Conservation (phyloP, 2,113 vertebrate genomes). For the Corapipo altera region DNA sequence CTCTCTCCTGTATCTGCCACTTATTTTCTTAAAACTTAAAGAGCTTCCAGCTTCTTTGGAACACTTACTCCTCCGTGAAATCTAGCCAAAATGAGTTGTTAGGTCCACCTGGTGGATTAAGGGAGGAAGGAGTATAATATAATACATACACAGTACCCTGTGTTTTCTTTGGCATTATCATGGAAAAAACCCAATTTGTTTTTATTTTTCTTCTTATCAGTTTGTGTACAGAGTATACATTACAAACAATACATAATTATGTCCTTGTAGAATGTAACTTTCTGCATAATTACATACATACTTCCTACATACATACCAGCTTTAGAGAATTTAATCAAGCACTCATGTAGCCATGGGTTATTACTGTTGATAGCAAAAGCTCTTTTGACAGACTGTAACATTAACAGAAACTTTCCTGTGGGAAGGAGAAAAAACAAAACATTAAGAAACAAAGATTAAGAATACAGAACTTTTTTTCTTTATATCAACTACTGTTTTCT, state of each 20-base stretch:
- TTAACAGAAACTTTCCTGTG: slow-evolving; percentile 80
- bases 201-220: neutral
- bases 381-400: slow-evolving; percentile 82
- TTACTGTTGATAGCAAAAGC: slow-evolving; percentile 79
- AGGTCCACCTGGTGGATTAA: neutral
- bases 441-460: neutral
- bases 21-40: neutral
- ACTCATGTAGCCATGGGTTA: slow-evolving; percentile 81
- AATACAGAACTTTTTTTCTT: neutral
- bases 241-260: neutral
- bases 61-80: neutral
- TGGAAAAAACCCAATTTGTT: accelerated
- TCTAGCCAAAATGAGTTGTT: neutral
- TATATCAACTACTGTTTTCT: neutral
- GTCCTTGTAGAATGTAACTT: neutral
- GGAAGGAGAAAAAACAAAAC: neutral
- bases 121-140: neutral
- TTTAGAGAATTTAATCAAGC: slow-evolving; percentile 82
- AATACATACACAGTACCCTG: neutral
- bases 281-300: neutral
- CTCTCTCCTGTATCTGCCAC: neutral
- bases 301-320: slow-evolving; percentile 70
- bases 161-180: neutral
- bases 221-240: neutral
- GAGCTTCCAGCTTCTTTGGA: neutral